Evolutionary conservation across 2,797 vertebrate species (phyloP).

Genomic region (Apodemus agrarius): DNA sequence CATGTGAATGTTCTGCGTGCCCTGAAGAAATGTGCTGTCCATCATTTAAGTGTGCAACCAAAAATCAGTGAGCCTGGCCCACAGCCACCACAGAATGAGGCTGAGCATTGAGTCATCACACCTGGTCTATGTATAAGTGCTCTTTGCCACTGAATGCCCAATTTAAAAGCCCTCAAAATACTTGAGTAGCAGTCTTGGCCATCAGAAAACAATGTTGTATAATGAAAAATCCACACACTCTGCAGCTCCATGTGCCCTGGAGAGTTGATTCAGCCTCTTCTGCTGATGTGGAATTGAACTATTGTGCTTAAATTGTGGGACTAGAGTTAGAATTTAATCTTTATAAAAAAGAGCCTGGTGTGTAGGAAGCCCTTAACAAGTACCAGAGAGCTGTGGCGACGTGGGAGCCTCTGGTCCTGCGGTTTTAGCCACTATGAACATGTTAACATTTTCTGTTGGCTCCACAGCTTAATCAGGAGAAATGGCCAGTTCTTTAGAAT

Average conservation of each 20-base stretch:
- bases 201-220: neutral
- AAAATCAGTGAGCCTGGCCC: neutral
- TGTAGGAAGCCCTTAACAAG: neutral
- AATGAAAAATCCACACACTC: neutral
- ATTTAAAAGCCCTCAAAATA: neutral
- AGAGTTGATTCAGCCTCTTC: neutral
- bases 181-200: neutral
- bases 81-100: conserved; percentile 22
- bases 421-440: conserved; percentile 12
- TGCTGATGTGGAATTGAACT: neutral
- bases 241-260: neutral
- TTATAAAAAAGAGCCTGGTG: neutral
- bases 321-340: neutral
- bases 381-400: no score
- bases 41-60: neutral
- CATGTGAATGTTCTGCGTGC: neutral
- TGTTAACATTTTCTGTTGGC: conserved; percentile 36
- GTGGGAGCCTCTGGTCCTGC: neutral
- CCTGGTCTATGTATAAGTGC: neutral
- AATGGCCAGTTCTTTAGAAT: conserved; percentile 45
- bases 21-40: neutral
- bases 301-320: neutral
- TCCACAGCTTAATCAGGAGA: neutral
- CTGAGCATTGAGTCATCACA: neutral
- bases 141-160: neutral